Base-by-base conservation (phyloP, 2,113 vertebrate species). In the Neoarius graeffei region DNA sequence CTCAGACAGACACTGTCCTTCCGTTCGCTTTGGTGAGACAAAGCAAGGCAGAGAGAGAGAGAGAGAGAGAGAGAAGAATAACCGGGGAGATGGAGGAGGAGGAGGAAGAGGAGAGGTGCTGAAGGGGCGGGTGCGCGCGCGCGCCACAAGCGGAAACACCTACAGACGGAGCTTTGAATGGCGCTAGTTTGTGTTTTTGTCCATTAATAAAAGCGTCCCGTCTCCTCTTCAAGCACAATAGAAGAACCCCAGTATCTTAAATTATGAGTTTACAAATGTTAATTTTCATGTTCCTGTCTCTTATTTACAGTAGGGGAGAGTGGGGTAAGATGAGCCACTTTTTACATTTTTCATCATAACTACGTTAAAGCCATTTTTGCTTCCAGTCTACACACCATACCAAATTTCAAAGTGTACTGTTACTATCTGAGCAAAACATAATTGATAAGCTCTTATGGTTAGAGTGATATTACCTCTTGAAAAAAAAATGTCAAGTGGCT, bases 41-140 rank as follows among this genome's bases (percentile, higher is more conserved):
- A 91, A 92, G 85, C 89, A 84, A 90, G 84, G 92, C 86, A 86
- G 86, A 59, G 91, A 91, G 90, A 77, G 30, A 69, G 85, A 56
- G 85, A 86, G 89, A 76, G 83, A 84, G 90, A 19, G 88, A 90
- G 42, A 76, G 71, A 82, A 86, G 89, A 92, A 91, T 85, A 92
- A 91, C 88, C 48, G 85, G 81, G 67, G 82, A 71, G 86, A 87
- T 81, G 89, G 88, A 42, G 87, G 88, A 91, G 89, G 86, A 90
- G 90, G 35, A 42, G 42, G 42, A 35, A 3, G 42, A 42, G 42
- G 42, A 90, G 90, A 90, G 90, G 84, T 67, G 90, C 54, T 48
- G 73, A 88, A 93, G 93, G 93, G 93, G 94, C 92, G 95, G 93
- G 93, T 93, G 92, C 92, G 90, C 90, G 64, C 64, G 14, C 50